These are phyloP conservation scores for Lutraria rhynchaena DNA, from an alignment of 1,140 invertebrate species.

Conservation along the genomic window DNA sequence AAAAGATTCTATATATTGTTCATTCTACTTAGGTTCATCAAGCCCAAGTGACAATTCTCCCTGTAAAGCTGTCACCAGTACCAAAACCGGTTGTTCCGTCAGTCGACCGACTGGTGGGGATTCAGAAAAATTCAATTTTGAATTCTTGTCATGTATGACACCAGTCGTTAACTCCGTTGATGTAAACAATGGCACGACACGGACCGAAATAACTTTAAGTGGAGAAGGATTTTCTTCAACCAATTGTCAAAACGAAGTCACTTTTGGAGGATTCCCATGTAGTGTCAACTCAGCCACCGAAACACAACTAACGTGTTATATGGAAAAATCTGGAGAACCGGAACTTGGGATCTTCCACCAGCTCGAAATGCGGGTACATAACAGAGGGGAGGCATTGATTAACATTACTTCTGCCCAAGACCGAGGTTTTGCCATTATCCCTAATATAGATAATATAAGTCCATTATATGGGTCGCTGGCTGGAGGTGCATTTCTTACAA, in stretches of 20 bases:
- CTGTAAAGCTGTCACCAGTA: constrained; percentile 29
- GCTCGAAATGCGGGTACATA: constrained; percentile 62
- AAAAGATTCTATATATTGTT: too few relatives aligned
- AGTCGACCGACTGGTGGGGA: neutral
- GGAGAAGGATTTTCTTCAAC: constrained; percentile 66
- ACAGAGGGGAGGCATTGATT: constrained; percentile 64
- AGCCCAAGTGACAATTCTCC: constrained; percentile 2
- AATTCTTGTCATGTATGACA: constrained; percentile 65
- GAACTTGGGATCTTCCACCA: constrained; percentile 58
- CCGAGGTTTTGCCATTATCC: constrained; percentile 62
- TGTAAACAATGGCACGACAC: constrained; percentile 60
- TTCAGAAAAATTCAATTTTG: constrained; percentile 63
- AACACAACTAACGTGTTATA: constrained; percentile 34
- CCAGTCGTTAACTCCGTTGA: constrained; percentile 61
- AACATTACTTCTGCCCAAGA: constrained; percentile 28
- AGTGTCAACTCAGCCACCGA: constrained; percentile 2
- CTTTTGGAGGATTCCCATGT: constrained; percentile 47
- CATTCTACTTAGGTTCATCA: constrained; percentile 14
- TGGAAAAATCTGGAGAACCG: constrained; percentile 43
- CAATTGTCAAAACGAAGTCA: constrained; percentile 68
- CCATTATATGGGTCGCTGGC: constrained; percentile 63
- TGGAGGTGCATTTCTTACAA: constrained; percentile 64
- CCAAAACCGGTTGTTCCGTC: constrained; percentile 45
- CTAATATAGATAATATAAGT: constrained; percentile 55
- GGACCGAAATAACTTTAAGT: constrained; percentile 59